Evolutionary conservation across 30 jellyfish, hydroid and myxozoan species (phyloP).

Genomic region (Cassiopea xamachana): DNA sequence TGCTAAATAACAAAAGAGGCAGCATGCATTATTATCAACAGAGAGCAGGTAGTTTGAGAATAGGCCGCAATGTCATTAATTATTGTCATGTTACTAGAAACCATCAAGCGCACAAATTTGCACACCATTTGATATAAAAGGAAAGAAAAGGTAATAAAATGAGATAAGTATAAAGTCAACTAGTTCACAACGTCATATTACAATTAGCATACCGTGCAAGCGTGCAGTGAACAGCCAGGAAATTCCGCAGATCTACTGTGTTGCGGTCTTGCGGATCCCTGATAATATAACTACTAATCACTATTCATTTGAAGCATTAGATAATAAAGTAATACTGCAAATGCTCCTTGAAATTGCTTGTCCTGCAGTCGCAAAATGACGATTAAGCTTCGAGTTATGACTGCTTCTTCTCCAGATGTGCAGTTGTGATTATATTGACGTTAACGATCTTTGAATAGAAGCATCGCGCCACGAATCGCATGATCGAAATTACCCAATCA

Average conservation of each 20-base stretch:
- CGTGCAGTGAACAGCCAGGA: not conserved
- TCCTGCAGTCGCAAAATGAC: no score
- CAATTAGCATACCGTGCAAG: not conserved
- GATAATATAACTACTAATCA: not conserved
- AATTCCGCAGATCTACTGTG: not conserved
- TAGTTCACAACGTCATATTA: no score
- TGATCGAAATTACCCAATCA: slow-evolving; percentile 42
- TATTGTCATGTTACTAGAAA: no score
- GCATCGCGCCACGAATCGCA: slow-evolving; percentile 54
- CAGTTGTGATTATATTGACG: not conserved
- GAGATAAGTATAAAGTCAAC: no score
- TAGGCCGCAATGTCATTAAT: not conserved
- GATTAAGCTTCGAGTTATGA: no score
- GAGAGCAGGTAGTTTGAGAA: not conserved
- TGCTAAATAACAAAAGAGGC: not conserved
- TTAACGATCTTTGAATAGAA: not conserved
- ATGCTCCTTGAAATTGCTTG: no score
- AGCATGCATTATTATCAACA: not conserved
- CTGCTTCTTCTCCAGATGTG: no score
- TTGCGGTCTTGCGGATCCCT: not conserved
- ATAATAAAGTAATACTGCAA: no score
- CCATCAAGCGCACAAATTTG: no score
- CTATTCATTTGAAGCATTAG: no score
- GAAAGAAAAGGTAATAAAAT: no score
- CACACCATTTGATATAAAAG: no score